Percentiles rank a stretch among this genome's conserved stretches.
These are phyloP conservation scores for Agonopterix heracliana DNA, from an alignment of 2,888 invertebrate species.

Conservation along the genomic window DNA sequence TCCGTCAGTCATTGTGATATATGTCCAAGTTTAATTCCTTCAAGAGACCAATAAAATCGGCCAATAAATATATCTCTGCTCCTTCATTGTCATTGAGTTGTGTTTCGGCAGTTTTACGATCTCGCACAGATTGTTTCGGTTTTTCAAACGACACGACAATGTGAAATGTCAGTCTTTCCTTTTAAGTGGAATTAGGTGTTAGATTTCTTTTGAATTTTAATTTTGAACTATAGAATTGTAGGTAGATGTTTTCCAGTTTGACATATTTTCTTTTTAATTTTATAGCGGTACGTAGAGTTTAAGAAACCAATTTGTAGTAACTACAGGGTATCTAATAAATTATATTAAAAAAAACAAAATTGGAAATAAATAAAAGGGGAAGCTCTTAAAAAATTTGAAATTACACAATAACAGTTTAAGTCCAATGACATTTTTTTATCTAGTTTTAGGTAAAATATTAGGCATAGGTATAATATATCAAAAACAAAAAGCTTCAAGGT, in stretches of 20 bases:
- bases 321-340: no score
- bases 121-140: slow-evolving; percentile 25
- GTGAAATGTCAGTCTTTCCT: slow-evolving; percentile 13
- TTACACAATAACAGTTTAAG: no score
- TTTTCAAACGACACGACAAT: slow-evolving; percentile 15
- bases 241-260: background rate
- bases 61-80: slow-evolving; percentile 44
- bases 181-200: slow-evolving; percentile 3
- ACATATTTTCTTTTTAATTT: no score
- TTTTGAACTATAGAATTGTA: slow-evolving; percentile 6
- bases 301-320: no score
- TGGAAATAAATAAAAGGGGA: no score
- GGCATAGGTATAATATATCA: no score
- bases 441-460: no score
- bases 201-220: slow-evolving; percentile 2
- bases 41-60: slow-evolving; percentile 44
- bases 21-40: slow-evolving; percentile 49
- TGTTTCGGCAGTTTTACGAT: slow-evolving; percentile 48
- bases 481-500: no score
- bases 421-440: no score
- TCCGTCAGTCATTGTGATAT: slow-evolving; percentile 46
- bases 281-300: no score
- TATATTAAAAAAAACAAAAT: no score
- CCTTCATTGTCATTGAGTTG: slow-evolving; percentile 41
- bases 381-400: no score